Percentiles rank a stretch among this genome's conserved stretches.
These are phyloP conservation scores for Anthonomus grandis DNA, from an alignment of 1,140 invertebrate genomes.

Conservation along the genomic window DNA sequence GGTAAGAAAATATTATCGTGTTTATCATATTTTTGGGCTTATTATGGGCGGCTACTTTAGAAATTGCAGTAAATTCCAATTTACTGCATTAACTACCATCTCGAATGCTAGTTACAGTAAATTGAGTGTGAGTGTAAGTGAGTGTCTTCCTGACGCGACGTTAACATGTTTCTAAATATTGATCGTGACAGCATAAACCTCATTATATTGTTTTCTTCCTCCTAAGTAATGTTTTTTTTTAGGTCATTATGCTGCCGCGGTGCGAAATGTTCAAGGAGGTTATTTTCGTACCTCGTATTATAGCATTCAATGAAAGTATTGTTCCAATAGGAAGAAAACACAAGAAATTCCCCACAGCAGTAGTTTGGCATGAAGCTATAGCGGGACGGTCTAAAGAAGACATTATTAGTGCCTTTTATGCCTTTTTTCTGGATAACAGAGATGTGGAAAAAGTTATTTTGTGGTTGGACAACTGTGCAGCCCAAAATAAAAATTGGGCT, in stretches of 20 bases:
- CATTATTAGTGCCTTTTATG: conserved; percentile 30
- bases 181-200: background rate
- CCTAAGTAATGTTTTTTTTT: conserved; percentile 33
- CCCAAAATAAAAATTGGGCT: too few relatives aligned
- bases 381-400: conserved; percentile 26
- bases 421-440: conserved; percentile 21
- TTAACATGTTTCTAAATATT: background rate
- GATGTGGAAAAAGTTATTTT: conserved; percentile 27
- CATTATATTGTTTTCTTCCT: conserved; percentile 31
- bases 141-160: background rate
- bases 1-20: conserved; percentile 11
- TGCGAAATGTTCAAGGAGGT: conserved; percentile 35
- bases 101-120: background rate
- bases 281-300: conserved; percentile 32
- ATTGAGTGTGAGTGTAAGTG: too few relatives aligned
- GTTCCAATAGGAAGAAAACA: conserved; percentile 25
- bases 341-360: conserved; percentile 12
- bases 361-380: conserved; percentile 33
- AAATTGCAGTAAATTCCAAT: too few relatives aligned
- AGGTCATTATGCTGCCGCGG: too few relatives aligned
- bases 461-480: conserved; percentile 34
- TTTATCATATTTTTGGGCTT: background rate
- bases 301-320: conserved; percentile 36
- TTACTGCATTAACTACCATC: too few relatives aligned
- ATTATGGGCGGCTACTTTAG: background rate